Base-by-base conservation (phyloP, 2,888 invertebrate species). In the Drosophila tripunctata region DNA sequence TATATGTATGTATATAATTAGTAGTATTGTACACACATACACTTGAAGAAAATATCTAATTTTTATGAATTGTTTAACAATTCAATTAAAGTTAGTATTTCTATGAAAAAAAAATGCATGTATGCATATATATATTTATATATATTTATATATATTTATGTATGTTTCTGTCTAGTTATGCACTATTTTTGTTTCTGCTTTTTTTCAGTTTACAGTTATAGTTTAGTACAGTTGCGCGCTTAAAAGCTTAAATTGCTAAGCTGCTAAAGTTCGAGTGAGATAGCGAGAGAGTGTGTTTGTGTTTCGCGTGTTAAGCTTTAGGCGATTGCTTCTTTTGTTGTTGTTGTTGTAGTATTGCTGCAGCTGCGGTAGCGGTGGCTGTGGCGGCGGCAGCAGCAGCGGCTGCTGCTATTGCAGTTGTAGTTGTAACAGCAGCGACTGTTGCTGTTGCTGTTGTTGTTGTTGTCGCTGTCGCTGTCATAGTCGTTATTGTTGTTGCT, bases 211-310 rank as follows among this genome's bases (percentile, higher is more conserved):
- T 27, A 71, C 45, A 27, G 27, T 10, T 36, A 55, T 10, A 45
- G 36, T 60, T 61, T 60, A 57, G 75, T 69, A 45, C 38, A 69
- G 62, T 69, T 73, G 51, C 47, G 63, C 70, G 56, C 67, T 58
- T 60, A 51, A 44, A 67, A 65, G 67, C 70, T 76, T 51, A 43
- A 44, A 14, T 8, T 24, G 43, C 45, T 44, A 35, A 31, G 10
- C 21, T 14, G 15, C 38, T 35, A 12, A 45, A 22, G 52, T 52
- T 19, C 51, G 22, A 33, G 31, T 24, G 22, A 41, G 45, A 33
- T 31, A 51, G 17, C 15, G 47, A 50, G 50, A 38, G 14, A 47
- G 45, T 21, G 44, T 38, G 35, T 30, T 22, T 10, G 45, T 27
- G 8, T 10, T 27, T 27, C 10, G 27, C 27, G 27, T 27, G 15